Conservation (phyloP, 2,113 vertebrate species). For the Puntigrus tetrazona region DNA sequence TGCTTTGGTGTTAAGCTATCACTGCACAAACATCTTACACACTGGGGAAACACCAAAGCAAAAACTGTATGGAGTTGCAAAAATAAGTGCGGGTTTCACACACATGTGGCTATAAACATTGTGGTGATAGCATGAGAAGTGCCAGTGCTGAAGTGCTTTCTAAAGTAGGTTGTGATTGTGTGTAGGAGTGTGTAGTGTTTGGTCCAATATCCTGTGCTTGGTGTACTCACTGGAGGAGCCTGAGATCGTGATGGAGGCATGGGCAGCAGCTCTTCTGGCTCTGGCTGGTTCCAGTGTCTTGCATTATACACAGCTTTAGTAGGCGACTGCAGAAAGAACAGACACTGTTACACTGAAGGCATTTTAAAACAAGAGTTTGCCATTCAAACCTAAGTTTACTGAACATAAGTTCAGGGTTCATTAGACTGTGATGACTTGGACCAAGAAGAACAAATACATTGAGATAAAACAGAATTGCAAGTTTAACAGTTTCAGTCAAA, state of each 20-base stretch:
- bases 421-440: not conserved
- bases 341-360: conserved; percentile 22
- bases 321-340: conserved; percentile 80
- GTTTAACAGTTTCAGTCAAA: not conserved
- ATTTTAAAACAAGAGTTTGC: not conserved
- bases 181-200: not conserved
- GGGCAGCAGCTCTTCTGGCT: conserved; percentile 85
- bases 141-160: not conserved
- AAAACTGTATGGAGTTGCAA: not conserved
- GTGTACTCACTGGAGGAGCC: conserved; percentile 73
- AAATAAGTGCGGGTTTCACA: not conserved
- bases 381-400: not conserved
- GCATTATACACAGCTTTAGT: conserved; percentile 99
- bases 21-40: not conserved
- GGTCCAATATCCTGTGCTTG: not conserved
- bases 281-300: conserved; percentile 93
- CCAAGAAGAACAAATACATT: not conserved
- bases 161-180: not conserved
- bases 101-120: not conserved
- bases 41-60: not conserved
- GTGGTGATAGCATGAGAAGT: not conserved
- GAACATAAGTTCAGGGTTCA: not conserved
- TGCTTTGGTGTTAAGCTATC: not conserved
- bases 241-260: conserved; percentile 78
- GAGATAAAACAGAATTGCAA: not conserved